A percentile compares a stretch with the other conserved stretches of the same genome.
These are phyloP conservation scores for Selenia dentaria DNA, from an alignment of 2,888 invertebrate genomes.

Conservation along the genomic window DNA sequence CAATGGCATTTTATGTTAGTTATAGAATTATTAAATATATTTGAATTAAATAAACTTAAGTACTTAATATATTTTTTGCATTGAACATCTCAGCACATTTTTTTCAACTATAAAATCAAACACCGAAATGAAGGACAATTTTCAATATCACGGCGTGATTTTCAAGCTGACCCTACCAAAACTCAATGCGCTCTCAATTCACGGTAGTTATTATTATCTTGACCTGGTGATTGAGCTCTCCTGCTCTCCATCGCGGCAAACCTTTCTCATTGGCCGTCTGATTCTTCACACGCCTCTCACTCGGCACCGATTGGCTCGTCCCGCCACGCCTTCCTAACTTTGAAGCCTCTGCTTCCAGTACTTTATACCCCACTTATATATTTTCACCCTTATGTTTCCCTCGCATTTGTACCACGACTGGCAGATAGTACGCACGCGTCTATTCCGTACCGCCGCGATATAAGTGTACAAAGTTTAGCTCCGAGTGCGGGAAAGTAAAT, in stretches of 20 bases:
- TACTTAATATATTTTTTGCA: no score
- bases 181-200: conserved; percentile 83
- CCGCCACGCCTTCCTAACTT: conserved; percentile 69
- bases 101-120: conserved; percentile 41
- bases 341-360: conserved; percentile 75
- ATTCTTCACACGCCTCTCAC: conserved; percentile 69
- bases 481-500: conserved; percentile 66
- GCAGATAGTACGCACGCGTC: conserved; percentile 76
- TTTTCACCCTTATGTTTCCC: conserved; percentile 80
- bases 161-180: conserved; percentile 78
- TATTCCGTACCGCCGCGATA: conserved; percentile 58
- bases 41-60: no score
- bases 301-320: conserved; percentile 61
- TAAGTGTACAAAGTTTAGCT: conserved; percentile 77
- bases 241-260: conserved; percentile 66
- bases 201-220: conserved; percentile 82
- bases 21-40: no score
- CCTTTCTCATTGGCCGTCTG: conserved; percentile 61
- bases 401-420: conserved; percentile 73
- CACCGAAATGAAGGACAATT: conserved; percentile 52
- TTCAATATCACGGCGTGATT: conserved; percentile 71
- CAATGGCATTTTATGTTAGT: no score
- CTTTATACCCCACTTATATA: conserved; percentile 81
- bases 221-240: conserved; percentile 83
- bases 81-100: no score